A percentile compares a stretch with the other conserved stretches of the same genome.
Evolutionary conservation across 2,797 vertebrate species (phyloP).

Genomic region (Tarsius wallacei): DNA sequence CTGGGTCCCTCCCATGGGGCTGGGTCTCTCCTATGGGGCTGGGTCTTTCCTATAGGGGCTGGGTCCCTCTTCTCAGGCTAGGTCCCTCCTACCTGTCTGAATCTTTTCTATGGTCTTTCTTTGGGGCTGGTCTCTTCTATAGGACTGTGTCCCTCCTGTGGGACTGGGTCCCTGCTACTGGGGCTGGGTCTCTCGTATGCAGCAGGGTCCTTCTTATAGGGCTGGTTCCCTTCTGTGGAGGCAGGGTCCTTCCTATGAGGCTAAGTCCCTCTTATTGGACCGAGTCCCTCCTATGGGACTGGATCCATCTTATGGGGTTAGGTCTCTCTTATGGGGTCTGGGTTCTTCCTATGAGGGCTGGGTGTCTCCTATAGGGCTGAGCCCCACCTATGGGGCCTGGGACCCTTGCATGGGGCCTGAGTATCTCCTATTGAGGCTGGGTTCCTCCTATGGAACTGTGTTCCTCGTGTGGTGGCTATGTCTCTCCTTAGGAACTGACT

Average conservation of each 20-base stretch:
- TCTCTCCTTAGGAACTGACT: neutral
- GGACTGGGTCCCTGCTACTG: too few species aligned
- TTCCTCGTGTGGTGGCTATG: neutral
- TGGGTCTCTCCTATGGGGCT: neutral
- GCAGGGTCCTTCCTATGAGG: too few species aligned
- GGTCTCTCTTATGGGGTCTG: neutral
- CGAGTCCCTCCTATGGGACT: too few species aligned
- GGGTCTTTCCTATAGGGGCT: neutral
- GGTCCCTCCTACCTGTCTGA: neutral
- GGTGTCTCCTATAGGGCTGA: too few species aligned
- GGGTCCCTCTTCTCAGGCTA: neutral
- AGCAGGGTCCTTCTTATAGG: neutral
- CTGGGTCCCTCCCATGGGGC: too few species aligned
- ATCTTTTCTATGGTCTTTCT: too few species aligned
- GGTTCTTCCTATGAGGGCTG: rapidly evolving
- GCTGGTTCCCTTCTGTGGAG: neutral
- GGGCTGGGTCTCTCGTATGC: too few species aligned
- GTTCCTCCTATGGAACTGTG: neutral
- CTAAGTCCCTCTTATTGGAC: too few species aligned
- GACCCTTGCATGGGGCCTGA: rapidly evolving
- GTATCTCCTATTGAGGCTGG: rapidly evolving
- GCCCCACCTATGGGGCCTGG: too few species aligned
- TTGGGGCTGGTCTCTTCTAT: too few species aligned
- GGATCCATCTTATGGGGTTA: too few species aligned
- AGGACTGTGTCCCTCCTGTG: too few species aligned